Base-by-base conservation (phyloP, 2,797 vertebrate genomes). In the Ctenopoma kingsleyae region DNA sequence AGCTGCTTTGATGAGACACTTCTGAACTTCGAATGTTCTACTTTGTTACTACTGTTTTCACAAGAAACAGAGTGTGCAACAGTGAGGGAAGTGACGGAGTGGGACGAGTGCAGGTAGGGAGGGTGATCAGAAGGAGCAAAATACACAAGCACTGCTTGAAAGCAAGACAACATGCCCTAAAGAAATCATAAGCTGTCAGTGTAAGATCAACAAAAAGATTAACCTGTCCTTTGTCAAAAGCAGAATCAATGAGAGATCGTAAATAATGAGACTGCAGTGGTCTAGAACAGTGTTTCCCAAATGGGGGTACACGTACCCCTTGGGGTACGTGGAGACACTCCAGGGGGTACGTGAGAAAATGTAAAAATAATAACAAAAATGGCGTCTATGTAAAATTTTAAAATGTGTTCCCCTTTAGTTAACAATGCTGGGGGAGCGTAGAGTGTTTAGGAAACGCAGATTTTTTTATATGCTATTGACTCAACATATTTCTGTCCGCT, bases 101-200 rank as follows among this genome's bases (percentile, higher is more conserved):
- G 0, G 15, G 19, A n/a, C 6, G 30, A 32, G 30, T 32, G 30
- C 30, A 10, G 47, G 8, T 12, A 35, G n/a, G 30, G 8, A 0
- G 8, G 43, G 17, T 46, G 16, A 16, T 52, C 6, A 22, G 13
- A 53, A 61, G 48, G 25, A 60, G 51, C 27, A 55, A 74, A 27
- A 71, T 63, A 84, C 81, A 67, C 48, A 44, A 74, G 41, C 72
- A 54, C 11, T 65, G 74, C 75, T 61, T 75, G 73, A 76, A 78
- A 80, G 79, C 48, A 65, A 55, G 76, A 60, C 6, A 1, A 67
- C 30, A 4, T 59, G 81, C 73, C 81, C 64, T 27, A 30, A 88
- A 79, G 83, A 85, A 88, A 82, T 87, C 82, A 86, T 38, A 67
- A 76, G 52, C 77, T 76, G 84, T 75, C 79, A 83, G 48, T 9